These are phyloP conservation scores for Menidia menidia DNA, from an alignment of 2,797 vertebrate genomes.

Conservation along the genomic window DNA sequence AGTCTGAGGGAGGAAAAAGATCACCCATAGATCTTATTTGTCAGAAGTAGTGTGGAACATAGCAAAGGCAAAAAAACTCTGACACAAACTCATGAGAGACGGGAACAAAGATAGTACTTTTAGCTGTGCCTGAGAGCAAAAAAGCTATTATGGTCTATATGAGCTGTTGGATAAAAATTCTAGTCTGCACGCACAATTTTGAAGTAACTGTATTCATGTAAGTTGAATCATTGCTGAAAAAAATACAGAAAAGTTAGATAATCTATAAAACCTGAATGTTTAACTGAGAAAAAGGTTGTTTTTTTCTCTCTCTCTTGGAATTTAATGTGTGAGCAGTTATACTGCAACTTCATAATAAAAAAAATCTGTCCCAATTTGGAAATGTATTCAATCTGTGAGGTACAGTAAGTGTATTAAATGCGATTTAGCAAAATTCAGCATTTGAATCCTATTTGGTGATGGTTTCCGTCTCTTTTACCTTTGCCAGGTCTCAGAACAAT, in stretches of 20 bases:
- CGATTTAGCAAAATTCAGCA: not conserved
- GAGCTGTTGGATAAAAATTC: conserved; percentile 6
- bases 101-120: conserved; percentile 49
- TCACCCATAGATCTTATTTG: conserved; percentile 47
- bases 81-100: conserved; percentile 46
- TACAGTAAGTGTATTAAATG: too few species aligned
- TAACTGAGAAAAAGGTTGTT: not conserved
- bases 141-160: conserved; percentile 6
- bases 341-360: not conserved
- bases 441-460: not conserved
- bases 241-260: conserved; percentile 4
- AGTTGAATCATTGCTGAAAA: conserved; percentile 15
- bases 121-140: conserved; percentile 16
- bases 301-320: conserved; percentile 3
- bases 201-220: conserved; percentile 11
- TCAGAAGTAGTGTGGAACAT: conserved; percentile 43
- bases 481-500: not conserved
- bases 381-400: not conserved
- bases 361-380: not conserved
- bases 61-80: conserved; percentile 43
- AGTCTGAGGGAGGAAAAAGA: conserved; percentile 77
- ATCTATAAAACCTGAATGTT: conserved; percentile 14
- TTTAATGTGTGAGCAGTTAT: conserved; percentile 1
- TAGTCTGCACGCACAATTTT: not conserved
- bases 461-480: not conserved